Evolutionary conservation across 2,888 invertebrate genomes (phyloP), one percentile per base, ranked within the genome.

Genomic region (Chironomus riparius): DNA sequence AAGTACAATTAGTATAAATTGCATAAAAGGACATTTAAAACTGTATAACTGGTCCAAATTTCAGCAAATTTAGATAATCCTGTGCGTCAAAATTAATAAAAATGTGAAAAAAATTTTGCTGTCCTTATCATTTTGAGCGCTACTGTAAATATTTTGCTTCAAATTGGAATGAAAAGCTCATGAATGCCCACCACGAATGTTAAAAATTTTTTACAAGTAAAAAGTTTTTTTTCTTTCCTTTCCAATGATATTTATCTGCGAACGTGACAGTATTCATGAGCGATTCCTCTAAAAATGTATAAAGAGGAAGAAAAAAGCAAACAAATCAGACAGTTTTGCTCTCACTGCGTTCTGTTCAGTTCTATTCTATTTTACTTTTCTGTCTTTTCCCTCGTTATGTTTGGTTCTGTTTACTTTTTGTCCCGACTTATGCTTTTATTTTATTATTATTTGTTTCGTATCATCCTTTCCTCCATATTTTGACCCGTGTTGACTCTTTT

Each of bases 321-420:
- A 56, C 56, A 56, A 56, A 56, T 56, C 56, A 56, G 56, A 56
- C n/a, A 18, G n/a, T 18, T 56, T 56, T 56, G 38, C 38, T 38
- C 38, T 56, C 6, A 18, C 18, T 56, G 56, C 56, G n/a, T 56
- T 15, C 56, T 56, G 6, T 56, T 56, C 38, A 38, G 38, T 38
- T 56, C 56, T 18, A 56, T 56, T 56, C 18, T 5, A 18, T 15
- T 56, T 56, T 15, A 5, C n/a, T 50, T 50, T 13, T 50, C 78
- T 83, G 82, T 74, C 81, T 78, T 81, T 79, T 80, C 70, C 79
- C 83, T 77, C 80, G 81, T 80, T 80, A 77, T 78, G 78, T 69
- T 68, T 24, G 22, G 22, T 68, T 13, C 24, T 12, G 7, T 4
- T 22, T 18, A 68, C 22, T 68, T 18, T 68, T 68, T 18, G 13